Evolutionary conservation across 1,140 invertebrate species (phyloP), one percentile per base, ranked within the genome.

Genomic region (Papilio dardanus): DNA sequence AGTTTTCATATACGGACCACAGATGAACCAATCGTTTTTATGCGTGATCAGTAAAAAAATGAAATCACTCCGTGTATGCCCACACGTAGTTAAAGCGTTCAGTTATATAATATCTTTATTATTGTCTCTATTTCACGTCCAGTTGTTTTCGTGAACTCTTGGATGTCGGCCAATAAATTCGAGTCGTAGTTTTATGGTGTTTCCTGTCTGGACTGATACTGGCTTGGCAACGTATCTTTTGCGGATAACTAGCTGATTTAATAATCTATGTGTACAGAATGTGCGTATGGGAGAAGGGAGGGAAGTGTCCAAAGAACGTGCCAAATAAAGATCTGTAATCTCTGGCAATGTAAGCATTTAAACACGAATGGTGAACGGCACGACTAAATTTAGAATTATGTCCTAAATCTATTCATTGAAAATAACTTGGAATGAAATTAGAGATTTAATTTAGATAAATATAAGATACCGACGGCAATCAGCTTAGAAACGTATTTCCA

Each of bases 61-160:
- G n/a, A n/a, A n/a, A 46, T 16, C 4, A n/a, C 16, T n/a, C 42
- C 16, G 42, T 42, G 40, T 46, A 46, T 16, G 16, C 5, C 14
- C 16, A 16, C 21, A 28, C n/a, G 3, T 12, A 24, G 21, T 28
- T 58, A 58, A 58, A 76, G 33, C 30, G 30, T 66, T 77, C 66
- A 69, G 40, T 74, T 77, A 74, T 73, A 71, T 75, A 75, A 67
- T 71, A 42, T 75, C 35, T 24, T 66, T 54, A 74, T 78, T 73
- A 78, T 73, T 58, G 68, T 46, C n/a, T 46, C 40, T 76, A 82
- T 81, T 81, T 76, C 78, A 76, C 75, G 79, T 75, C 67, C 71
- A 73, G 76, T 79, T 79, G 76, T 80, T 80, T 81, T 85, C 80
- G 71, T 80, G 66, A 35, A 77, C 54, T 78, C 76, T 80, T 80